Evolutionary conservation across 2,888 invertebrate genomes (phyloP), one percentile per base, ranked within the genome.

Genomic region (Timandra comae): DNA sequence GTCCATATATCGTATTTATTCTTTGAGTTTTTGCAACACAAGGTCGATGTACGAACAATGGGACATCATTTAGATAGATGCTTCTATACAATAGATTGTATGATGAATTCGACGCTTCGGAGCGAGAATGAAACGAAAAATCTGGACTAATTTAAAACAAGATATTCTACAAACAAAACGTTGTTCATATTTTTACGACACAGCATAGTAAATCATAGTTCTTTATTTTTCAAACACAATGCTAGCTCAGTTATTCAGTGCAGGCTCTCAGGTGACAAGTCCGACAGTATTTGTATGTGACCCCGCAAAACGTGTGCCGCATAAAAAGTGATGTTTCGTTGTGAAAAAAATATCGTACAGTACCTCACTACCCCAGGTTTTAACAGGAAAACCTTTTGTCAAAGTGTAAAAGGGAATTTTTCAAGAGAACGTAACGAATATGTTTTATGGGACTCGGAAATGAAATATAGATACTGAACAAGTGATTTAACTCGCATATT

Each of bases 311-410:
- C 53, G 58, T 52, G 63, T 45, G 39, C 27, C 29, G 63, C 61
- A 61, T 69, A 66, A 63, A 64, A 69, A 69, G 55, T 51, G 45
- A 49, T 46, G 35, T 40, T 39, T 47, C 46, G 52, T 50, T 37
- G 46, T 47, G 51, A 58, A 63, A 61, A 61, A 56, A 43, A 46
- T 42, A 44, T 39, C 47, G 36, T 28, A 41, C 39, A 32, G n/a
- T n/a, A n/a, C n/a, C n/a, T n/a, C n/a, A n/a, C n/a, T 37, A 29
- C 29, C 33, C 44, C 46, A 44, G 56, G 56, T 61, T 64, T 63
- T 55, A 51, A 41, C 44, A 46, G 50, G 33, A 46, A 56, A 53
- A 56, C 50, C 58, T 56, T 61, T 71, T 70, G 66, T 69, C 52
- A 57, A 60, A 44, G 55, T 56, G 59, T 43, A 49, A 58, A 58